phyloP scores from a whole-genome alignment of 2,113 vertebrate species.

The Etheostoma spectabile region DNA sequence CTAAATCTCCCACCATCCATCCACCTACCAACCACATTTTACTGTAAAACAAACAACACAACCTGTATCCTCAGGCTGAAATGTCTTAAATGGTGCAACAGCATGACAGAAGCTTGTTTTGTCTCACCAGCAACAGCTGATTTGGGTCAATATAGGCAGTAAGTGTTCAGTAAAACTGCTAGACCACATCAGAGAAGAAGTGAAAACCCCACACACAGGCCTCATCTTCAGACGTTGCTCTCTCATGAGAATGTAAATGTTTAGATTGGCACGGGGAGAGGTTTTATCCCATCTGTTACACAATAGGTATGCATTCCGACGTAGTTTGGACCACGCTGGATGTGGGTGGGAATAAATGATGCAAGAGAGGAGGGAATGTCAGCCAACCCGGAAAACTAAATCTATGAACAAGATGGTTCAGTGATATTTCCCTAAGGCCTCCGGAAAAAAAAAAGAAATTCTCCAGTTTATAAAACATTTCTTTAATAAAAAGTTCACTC shows the following conservation, averaged over 20 bases:
- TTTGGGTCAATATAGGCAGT: neutral
- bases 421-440: neutral
- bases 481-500: neutral
- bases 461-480: neutral
- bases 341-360: constrained; percentile 42
- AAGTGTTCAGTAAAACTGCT: neutral
- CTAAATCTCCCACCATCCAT: neutral
- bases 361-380: constrained; percentile 53
- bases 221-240: constrained; percentile 13
- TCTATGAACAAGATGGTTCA: neutral
- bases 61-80: neutral
- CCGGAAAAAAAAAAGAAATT: neutral
- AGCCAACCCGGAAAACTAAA: constrained; percentile 12
- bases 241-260: constrained; percentile 61
- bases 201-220: neutral
- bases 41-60: neutral
- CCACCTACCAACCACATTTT: neutral
- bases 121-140: neutral
- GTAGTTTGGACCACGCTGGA: constrained; percentile 18
- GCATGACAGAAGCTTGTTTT: neutral
- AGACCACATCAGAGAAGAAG: constrained; percentile 1
- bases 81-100: neutral
- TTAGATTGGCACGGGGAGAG: constrained; percentile 45
- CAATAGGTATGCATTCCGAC: constrained; percentile 49
- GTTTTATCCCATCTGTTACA: constrained; percentile 40